Conservation (phyloP, 1,140 invertebrate genomes). For the Euwallacea fornicatus region DNA sequence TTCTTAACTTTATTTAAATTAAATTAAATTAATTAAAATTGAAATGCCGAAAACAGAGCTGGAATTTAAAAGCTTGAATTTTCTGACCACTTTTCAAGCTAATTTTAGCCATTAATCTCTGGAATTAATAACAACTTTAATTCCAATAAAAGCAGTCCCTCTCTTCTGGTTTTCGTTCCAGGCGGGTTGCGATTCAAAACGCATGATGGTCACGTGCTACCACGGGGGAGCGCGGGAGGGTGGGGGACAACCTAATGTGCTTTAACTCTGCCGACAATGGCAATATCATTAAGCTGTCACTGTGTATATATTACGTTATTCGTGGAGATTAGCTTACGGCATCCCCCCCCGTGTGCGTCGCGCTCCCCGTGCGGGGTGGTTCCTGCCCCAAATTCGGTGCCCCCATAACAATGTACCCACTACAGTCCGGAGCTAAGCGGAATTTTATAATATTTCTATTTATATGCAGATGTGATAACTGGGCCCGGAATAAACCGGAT, state of each 20-base stretch:
- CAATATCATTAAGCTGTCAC: conserved; percentile 17
- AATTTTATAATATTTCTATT: conserved; percentile 45
- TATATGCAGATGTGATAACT: conserved; percentile 44
- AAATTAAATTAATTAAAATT: too few relatives aligned
- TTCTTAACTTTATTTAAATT: too few relatives aligned
- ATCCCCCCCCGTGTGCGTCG: not conserved
- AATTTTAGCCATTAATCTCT: too few relatives aligned
- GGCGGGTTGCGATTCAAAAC: conserved; percentile 20
- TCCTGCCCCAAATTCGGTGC: conserved; percentile 17
- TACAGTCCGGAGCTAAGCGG: conserved; percentile 20
- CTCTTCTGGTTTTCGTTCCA: conserved; percentile 8
- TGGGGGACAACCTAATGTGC: not conserved
- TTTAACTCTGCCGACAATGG: conserved; percentile 15
- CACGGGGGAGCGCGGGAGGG: not conserved
- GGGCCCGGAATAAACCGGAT: conserved; percentile 31
- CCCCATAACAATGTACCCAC: conserved; percentile 4
- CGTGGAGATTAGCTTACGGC: not conserved
- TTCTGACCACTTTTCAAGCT: too few relatives aligned
- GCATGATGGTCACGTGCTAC: conserved; percentile 17
- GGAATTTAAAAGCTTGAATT: too few relatives aligned
- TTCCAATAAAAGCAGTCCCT: not conserved
- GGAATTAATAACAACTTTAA: too few relatives aligned
- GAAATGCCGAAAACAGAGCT: too few relatives aligned
- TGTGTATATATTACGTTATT: not conserved
- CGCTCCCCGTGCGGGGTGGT: not conserved